Percentiles rank a stretch among this genome's conserved stretches.
Conservation (phyloP, 2,888 invertebrate genomes). For the Ophion slaviceki region DNA sequence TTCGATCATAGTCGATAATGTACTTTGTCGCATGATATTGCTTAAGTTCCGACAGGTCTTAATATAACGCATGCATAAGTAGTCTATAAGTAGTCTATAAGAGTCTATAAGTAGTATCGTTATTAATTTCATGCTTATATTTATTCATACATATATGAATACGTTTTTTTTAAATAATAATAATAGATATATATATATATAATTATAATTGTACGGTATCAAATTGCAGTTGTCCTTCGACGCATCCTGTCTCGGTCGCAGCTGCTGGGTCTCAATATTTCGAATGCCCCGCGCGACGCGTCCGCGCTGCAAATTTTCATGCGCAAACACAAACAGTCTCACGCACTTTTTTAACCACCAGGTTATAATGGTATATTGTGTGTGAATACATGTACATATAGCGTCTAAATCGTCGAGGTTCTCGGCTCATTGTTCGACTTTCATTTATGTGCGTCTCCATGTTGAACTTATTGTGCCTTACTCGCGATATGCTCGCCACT, state of each 20-base stretch:
- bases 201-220: too few relatives aligned
- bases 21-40: too few relatives aligned
- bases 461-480: slow-evolving; percentile 15
- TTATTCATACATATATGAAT: too few relatives aligned
- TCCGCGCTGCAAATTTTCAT: slow-evolving; percentile 39
- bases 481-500: slow-evolving; percentile 35
- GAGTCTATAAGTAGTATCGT: too few relatives aligned
- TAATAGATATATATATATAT: not conserved
- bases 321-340: slow-evolving; percentile 25
- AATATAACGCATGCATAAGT: too few relatives aligned
- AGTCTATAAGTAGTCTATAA: too few relatives aligned
- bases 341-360: slow-evolving; percentile 45
- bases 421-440: slow-evolving; percentile 40
- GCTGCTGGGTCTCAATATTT: slow-evolving; percentile 22
- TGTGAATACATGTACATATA: not conserved
- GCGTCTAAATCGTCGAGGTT: not conserved
- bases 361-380: slow-evolving; percentile 10
- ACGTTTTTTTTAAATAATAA: too few relatives aligned
- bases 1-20: too few relatives aligned
- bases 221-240: slow-evolving; percentile 68
- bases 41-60: too few relatives aligned
- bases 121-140: too few relatives aligned
- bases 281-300: slow-evolving; percentile 48
- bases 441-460: slow-evolving; percentile 48
- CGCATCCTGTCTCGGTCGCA: slow-evolving; percentile 69